Base-by-base conservation (phyloP, 2,113 vertebrate species). In the Phaetusa simplex region DNA sequence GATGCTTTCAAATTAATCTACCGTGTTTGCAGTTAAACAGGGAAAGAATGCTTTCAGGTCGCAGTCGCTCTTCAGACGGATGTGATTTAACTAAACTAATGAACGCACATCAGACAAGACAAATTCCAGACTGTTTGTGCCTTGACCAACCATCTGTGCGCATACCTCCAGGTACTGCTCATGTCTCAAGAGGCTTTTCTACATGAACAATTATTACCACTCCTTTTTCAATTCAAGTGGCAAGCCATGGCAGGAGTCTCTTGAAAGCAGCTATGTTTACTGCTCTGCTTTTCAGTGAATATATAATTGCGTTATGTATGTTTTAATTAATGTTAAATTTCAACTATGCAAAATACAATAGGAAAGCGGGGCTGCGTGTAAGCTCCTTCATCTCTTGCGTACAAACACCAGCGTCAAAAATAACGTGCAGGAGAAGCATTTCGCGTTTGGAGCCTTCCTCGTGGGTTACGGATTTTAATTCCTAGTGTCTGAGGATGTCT, bases 81-180 rank as follows among this genome's bases (percentile, higher is more conserved):
- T 97, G 96, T 97, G 98, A 98, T 98, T 98, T 98, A 98, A 96
- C 97, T 96, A 88, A 89, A 82, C 96, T 98, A 98, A 98, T 98
- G 98, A 98, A 98, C 93, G 87, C 93, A 88, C 97, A 98, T 95
- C 97, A 98, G 98, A 98, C 98, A 97, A 97, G 98, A 98, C 98
- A 98, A 97, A 98, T 98, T 98, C 98, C 98, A 98, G 98, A 98
- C 98, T 97, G 86, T 98, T 98, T 98, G 97, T 98, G 97, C 98
- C 97, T 97, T 97, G 87, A 96, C 98, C 97, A 98, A 88, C 97
- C 98, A 98, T 98, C 98, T 98, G 98, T 98, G 97, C 85, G 81
- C 98, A 98, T 98, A 98, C 98, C 97, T 98, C 86, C 97, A 98
- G 98, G 98, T 98, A 96, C 96, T 98, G 97, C 97, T 98, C 98